Percentiles rank a stretch among this genome's conserved stretches.
These are phyloP conservation scores for Ceriagrion tenellum DNA, from an alignment of 2,888 invertebrate species.

Conservation along the genomic window DNA sequence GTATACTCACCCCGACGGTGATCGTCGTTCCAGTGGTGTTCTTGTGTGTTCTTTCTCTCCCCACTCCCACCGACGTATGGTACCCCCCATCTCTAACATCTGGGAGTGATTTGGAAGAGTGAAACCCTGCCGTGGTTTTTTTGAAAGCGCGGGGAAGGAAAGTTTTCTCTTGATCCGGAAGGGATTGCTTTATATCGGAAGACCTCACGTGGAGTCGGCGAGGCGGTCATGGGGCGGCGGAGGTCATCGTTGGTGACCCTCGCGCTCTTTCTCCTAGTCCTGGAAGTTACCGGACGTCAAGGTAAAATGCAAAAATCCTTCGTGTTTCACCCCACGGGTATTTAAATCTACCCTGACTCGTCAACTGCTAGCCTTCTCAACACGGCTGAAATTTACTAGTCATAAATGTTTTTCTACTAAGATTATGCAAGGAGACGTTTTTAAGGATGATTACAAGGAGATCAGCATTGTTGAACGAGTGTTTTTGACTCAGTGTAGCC, in stretches of 20 bases:
- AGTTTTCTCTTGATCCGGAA: background rate
- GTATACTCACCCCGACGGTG: background rate
- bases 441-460: no score
- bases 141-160: background rate
- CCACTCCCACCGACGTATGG: background rate
- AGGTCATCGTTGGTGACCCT: background rate
- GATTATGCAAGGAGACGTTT: no score
- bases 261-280: background rate
- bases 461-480: no score
- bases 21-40: background rate
- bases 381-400: no score
- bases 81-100: background rate
- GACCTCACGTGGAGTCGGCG: background rate
- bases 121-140: background rate
- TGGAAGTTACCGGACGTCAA: slow-evolving; percentile 31
- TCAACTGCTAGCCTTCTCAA: no score
- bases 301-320: background rate
- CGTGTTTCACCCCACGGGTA: no score
- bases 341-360: no score
- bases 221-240: background rate
- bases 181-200: background rate
- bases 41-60: background rate
- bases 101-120: background rate
- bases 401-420: no score
- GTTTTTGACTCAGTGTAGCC: no score